Base-by-base conservation (phyloP, 2,797 vertebrate species). In the Hephaestus fuliginosus region DNA sequence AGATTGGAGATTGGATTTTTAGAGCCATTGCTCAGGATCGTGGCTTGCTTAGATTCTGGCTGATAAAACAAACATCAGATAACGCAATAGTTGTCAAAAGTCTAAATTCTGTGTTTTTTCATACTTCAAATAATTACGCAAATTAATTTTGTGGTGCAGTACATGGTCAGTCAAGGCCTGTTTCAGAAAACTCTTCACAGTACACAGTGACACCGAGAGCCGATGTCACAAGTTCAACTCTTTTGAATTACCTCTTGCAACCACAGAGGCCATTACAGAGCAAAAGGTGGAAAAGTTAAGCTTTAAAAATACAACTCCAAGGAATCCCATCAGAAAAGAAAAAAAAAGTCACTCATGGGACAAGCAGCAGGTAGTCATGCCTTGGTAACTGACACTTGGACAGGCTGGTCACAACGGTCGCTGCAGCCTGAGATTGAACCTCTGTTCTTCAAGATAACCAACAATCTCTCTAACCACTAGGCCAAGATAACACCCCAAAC, bases 391-490 rank as follows among this genome's bases (percentile, higher is more conserved):
- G 53, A 67, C 63, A 75, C 43, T 69, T 78, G 67, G 61, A 71
- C 74, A 76, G 14, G 52, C 64, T 68, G 66, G 56, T 78, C 63
- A 73, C 62, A 69, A 62, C 72, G 63, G 65, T 63, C 17, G 10
- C 33, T 74, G 62, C 36, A 75, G 67, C 53, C 66, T 49, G 15
- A 74, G 64, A 76, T 13, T 62, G 33, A 84, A 81, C 60, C 72
- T 14, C 51, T 76, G 64, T 83, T 85, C 70, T 67, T 73, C 53
- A 55, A 70, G 61, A 84, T 60, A 86, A 66, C 56, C 25, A 81
- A 63, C 79, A 82, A 81, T 85, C 78, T 85, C 43, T 81, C 33
- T 48, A 77, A 86, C 68, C 69, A 83, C 69, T 13, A 43, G 46
- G 62, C 52, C 77, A 65, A 14, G 39, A 66, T 60, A 52, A 71